A percentile compares a stretch with the other conserved stretches of the same genome.
phyloP scores from a whole-genome alignment of 2,113 vertebrate species.

The Xiphias gladius region DNA sequence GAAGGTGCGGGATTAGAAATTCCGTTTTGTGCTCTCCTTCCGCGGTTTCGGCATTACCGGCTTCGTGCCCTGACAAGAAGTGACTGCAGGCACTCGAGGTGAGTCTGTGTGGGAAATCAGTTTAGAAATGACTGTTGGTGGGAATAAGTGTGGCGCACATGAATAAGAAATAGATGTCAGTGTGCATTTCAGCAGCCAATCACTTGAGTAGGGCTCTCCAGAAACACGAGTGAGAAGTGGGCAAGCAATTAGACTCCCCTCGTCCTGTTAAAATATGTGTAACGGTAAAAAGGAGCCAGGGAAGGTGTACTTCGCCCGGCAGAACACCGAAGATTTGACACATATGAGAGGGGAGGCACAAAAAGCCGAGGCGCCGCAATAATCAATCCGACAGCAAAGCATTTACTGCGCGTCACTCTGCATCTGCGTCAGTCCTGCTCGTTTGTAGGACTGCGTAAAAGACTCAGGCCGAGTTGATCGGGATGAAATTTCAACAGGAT shows the following conservation, averaged over 20 bases:
- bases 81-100: slow-evolving; percentile 74
- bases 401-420: slow-evolving; percentile 21
- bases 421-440: slow-evolving; percentile 9
- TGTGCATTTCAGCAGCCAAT: slow-evolving; percentile 84
- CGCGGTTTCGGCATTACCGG: slow-evolving; percentile 35
- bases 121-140: slow-evolving; percentile 80
- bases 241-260: slow-evolving; percentile 78
- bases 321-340: slow-evolving; percentile 57
- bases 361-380: neutral
- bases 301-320: slow-evolving; percentile 65
- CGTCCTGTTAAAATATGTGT: slow-evolving; percentile 72
- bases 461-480: neutral
- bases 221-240: slow-evolving; percentile 72
- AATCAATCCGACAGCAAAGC: slow-evolving; percentile 17
- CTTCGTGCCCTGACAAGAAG: slow-evolving; percentile 79
- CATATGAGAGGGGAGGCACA: slow-evolving; percentile 65
- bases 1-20: slow-evolving; percentile 79
- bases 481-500: neutral
- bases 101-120: slow-evolving; percentile 77
- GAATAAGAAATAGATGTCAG: slow-evolving; percentile 77
- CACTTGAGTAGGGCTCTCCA: slow-evolving; percentile 84
- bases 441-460: neutral
- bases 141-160: slow-evolving; percentile 70
- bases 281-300: slow-evolving; percentile 46
- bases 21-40: slow-evolving; percentile 48